Base-by-base conservation (phyloP, 2,113 vertebrate genomes). In the Micromys minutus region DNA sequence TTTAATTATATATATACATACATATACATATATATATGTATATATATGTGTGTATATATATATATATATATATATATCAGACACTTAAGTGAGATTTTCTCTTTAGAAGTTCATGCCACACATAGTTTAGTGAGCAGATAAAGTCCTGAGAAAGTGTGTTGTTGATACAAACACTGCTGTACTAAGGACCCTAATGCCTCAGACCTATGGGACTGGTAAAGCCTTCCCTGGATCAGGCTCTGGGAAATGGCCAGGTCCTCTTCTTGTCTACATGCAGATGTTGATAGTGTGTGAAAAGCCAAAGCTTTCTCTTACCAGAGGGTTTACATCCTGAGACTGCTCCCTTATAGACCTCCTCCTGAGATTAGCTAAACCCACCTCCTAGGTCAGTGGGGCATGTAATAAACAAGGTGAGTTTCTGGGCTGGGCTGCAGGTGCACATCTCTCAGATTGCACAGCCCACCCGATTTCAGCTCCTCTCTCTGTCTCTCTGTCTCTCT, bases 351-450 rank as follows among this genome's bases (percentile, higher is more conserved):
- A 42, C 80, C 61, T 83, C n/a, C n/a, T 83, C 16, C 57, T 31
- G 80, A 31, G 24, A 61, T 42, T 29, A 39, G 12, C 7, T 61
- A 31, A 29, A 10, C 15, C 24, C 8, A 26, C 12, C 55, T 61
- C 1, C 7, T 17, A 1, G 36, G 39, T 83, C 13, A 29, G n/a
- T 8, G 0, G 4, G 0, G 4, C 24, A 29, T 17, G 59, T 10
- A 42, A 61, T 31, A 42, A 59, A 16, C 22, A 59, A 8, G 21
- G 36, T 8, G 1, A 83, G 24, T 10, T 29, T 83, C 80, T 61
- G 57, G 24, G n/a, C 80, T 61, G 57, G 24, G n/a, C 80, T 61
- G 80, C 80, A 61, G 77, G 55, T 59, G 16, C 55, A 42, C 17
- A n/a, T 59, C 26, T 50, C 6, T n/a, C 17, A n/a, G 77, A 12